Conservation (phyloP, 2,113 vertebrate genomes). For the Cyphomyrus plagiostoma region DNA sequence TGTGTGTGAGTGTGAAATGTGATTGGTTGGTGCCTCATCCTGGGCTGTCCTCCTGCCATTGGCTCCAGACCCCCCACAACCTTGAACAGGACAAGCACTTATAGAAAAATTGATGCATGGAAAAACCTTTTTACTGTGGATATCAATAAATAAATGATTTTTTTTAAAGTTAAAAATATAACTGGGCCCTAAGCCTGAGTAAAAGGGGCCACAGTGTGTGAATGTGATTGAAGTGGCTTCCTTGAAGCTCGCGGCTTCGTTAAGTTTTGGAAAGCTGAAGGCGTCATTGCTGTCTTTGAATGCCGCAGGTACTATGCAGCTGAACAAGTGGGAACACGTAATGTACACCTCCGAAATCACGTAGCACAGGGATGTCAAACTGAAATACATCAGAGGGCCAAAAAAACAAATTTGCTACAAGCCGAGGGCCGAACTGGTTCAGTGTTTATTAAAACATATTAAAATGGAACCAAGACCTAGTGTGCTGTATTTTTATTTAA, state of each 20-base stretch:
- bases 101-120: no score
- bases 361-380: background rate
- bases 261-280: background rate
- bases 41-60: no score
- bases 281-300: background rate
- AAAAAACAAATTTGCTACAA: no score
- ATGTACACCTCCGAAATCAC: background rate
- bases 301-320: background rate
- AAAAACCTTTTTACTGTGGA: background rate
- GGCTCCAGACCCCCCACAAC: no score
- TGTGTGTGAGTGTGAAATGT: no score
- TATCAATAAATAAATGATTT: background rate
- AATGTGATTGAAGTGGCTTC: background rate
- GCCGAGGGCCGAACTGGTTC: no score
- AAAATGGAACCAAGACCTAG: no score
- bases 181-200: background rate
- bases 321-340: background rate
- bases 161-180: background rate
- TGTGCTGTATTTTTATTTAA: no score
- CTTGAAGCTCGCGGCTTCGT: background rate
- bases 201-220: background rate
- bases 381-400: no score
- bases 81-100: no score
- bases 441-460: no score
- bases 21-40: no score